These are phyloP conservation scores for Sandelia bainsii DNA, from an alignment of 2,797 vertebrate species.

Conservation along the genomic window DNA sequence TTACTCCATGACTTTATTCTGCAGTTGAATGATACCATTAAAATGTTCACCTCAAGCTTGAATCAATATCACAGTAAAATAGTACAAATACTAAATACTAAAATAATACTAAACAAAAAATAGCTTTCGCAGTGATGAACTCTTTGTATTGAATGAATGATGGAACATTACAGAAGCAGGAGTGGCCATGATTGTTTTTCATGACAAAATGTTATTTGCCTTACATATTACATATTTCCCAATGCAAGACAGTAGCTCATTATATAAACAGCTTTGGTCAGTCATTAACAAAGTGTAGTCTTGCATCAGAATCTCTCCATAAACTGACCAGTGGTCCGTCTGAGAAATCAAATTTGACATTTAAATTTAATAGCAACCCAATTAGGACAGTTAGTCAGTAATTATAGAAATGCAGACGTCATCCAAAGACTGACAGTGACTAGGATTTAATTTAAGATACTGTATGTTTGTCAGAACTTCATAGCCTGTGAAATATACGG, in stretches of 20 bases:
- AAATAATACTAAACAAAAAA: too few relatives aligned
- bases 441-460: neutral
- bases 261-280: neutral
- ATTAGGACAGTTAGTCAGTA: neutral
- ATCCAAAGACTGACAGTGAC: neutral
- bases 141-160: slow-evolving; percentile 23
- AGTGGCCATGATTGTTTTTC: slow-evolving; percentile 15
- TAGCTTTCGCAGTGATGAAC: slow-evolving; percentile 17
- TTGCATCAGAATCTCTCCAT: neutral
- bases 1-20: neutral
- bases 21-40: too few relatives aligned
- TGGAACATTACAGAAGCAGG: slow-evolving; percentile 22
- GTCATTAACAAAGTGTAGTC: neutral
- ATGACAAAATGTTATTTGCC: slow-evolving; percentile 5
- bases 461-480: slow-evolving; percentile 3
- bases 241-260: neutral
- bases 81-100: neutral
- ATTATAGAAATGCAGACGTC: neutral
- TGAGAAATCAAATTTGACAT: slow-evolving; percentile 11
- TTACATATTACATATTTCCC: neutral
- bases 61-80: neutral
- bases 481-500: neutral
- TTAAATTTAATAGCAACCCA: neutral
- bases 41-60: neutral
- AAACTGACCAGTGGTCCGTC: slow-evolving; percentile 4